phyloP scores from a whole-genome alignment of 2,797 vertebrate species.

The Oophaga sylvatica region DNA sequence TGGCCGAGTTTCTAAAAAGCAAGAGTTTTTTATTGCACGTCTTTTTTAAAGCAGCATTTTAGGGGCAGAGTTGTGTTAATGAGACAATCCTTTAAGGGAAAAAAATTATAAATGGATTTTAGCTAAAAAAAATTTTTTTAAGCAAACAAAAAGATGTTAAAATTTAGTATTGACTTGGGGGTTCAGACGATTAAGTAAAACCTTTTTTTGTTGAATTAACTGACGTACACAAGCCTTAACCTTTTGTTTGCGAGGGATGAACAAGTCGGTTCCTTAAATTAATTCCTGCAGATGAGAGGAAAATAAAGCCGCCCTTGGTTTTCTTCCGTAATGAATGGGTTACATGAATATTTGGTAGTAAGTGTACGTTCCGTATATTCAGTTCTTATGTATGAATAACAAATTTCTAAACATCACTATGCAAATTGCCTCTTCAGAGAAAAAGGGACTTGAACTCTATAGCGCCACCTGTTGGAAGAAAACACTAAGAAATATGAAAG shows the following conservation, averaged over 20 bases:
- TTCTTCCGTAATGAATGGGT: background rate
- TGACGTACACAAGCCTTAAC: constrained; percentile 21
- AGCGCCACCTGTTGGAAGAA: no score
- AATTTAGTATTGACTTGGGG: constrained; percentile 13
- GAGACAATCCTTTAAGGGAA: no score
- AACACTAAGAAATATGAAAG: no score
- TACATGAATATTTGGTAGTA: background rate
- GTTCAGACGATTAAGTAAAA: constrained; percentile 31
- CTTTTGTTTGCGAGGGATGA: constrained; percentile 5
- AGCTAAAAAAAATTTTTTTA: background rate
- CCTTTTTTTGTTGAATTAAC: constrained; percentile 25
- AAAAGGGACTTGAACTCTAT: no score
- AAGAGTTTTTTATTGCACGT: no score
- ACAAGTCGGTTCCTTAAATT: constrained; percentile 39
- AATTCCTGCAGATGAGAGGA: constrained; percentile 33
- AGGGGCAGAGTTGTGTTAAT: no score
- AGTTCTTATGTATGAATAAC: background rate
- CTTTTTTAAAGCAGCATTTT: no score
- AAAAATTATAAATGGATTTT: no score
- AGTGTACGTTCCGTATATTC: background rate
- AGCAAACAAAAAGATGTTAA: background rate
- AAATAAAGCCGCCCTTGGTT: background rate
- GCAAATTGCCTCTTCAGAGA: no score
- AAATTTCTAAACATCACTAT: no score
- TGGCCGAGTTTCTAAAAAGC: no score